A percentile compares a stretch with the other conserved stretches of the same genome.
These are phyloP conservation scores for Vicugna pacos DNA, from an alignment of 2,113 vertebrate genomes.

Conservation along the genomic window DNA sequence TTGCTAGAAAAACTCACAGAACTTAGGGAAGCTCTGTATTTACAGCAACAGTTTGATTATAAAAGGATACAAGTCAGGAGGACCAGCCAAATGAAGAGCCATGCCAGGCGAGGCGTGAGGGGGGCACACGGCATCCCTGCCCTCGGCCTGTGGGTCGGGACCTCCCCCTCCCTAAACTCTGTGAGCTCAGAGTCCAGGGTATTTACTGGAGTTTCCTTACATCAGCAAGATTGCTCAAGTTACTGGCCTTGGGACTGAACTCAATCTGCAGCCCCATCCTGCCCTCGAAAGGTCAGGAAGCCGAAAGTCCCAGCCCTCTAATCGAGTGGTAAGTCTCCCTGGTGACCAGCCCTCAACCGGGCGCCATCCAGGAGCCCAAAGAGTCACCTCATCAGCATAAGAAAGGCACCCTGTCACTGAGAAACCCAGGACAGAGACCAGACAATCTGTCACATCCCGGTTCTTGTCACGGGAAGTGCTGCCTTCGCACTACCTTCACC, in stretches of 20 bases:
- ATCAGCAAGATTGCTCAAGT: background rate
- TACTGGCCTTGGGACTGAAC: background rate
- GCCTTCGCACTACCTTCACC: background rate
- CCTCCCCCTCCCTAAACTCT: background rate
- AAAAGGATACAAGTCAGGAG: background rate
- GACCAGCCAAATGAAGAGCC: background rate
- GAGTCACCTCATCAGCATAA: background rate
- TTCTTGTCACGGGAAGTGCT: background rate
- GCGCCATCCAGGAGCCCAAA: background rate
- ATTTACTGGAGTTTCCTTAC: background rate
- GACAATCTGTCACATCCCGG: background rate
- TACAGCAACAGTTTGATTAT: background rate
- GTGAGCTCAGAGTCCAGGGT: background rate
- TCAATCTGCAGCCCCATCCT: background rate
- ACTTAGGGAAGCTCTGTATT: background rate
- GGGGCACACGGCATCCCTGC: background rate
- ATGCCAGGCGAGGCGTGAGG: background rate
- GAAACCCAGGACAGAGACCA: background rate
- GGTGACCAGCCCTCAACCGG: background rate
- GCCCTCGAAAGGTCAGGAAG: background rate
- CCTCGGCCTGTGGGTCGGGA: background rate
- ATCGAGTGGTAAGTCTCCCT: background rate
- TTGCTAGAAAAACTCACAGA: background rate
- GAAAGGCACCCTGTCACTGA: background rate
- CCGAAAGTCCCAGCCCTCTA: background rate